Conservation (phyloP, 1,140 invertebrate genomes). For the Calosoma granatense region DNA sequence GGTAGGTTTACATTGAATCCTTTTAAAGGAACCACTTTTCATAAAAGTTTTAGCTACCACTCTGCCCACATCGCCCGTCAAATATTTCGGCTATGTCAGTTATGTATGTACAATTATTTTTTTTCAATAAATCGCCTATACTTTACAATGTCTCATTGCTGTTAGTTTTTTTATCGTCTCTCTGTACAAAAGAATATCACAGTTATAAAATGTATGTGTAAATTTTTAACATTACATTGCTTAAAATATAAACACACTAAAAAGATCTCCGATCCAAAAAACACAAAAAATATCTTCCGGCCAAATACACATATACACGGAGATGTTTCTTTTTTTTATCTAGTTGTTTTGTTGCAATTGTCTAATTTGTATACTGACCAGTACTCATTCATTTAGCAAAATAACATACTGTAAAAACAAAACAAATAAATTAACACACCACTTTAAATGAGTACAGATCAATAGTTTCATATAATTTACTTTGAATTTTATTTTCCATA, state of each 20-base stretch:
- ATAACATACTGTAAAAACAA: no score
- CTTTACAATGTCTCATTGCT: not conserved
- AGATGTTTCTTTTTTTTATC: not conserved
- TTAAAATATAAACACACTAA: not conserved
- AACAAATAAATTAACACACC: no score
- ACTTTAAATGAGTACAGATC: no score
- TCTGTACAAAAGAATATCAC: conserved; percentile 7
- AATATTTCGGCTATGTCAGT: not conserved
- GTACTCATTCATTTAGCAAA: no score
- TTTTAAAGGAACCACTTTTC: no score
- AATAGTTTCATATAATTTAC: no score
- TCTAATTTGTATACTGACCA: no score
- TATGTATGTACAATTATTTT: not conserved
- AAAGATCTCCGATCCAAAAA: not conserved
- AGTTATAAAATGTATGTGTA: conserved; percentile 2
- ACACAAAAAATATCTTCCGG: not conserved
- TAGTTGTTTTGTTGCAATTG: not conserved
- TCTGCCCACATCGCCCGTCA: no score
- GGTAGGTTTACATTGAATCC: no score
- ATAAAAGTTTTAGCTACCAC: no score
- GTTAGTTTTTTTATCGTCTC: no score
- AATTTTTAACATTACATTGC: not conserved
- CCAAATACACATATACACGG: not conserved
- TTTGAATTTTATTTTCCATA: no score
- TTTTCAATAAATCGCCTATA: not conserved